These are phyloP conservation scores for Scomber scombrus DNA, from an alignment of 2,113 vertebrate species.

Conservation along the genomic window DNA sequence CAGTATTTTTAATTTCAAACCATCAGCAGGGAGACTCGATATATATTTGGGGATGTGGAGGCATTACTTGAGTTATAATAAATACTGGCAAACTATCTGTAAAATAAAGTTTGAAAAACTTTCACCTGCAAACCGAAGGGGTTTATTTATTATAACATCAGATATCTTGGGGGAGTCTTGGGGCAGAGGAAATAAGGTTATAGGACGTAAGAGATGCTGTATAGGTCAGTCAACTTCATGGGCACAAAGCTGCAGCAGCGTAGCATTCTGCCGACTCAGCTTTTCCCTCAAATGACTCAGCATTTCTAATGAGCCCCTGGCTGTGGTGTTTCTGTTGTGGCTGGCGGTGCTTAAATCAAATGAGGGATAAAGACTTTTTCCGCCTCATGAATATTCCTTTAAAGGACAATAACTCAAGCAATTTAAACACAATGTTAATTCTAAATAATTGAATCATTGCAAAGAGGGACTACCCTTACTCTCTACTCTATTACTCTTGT, in stretches of 20 bases:
- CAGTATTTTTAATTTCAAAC: not conserved
- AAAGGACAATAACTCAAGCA: conserved; percentile 57
- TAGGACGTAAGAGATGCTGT: not conserved
- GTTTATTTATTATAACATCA: not conserved
- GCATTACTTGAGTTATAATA: not conserved
- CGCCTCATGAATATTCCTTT: conserved; percentile 65
- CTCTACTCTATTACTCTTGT: too few relatives aligned
- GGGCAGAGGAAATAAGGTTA: not conserved
- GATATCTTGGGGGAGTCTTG: not conserved
- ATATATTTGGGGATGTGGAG: not conserved
- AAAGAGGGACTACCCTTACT: not conserved
- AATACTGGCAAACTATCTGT: not conserved
- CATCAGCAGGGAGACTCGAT: not conserved
- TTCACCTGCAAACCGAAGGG: not conserved
- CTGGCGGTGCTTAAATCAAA: conserved; percentile 68
- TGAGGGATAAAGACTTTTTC: conserved; percentile 65
- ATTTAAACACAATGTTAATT: conserved; percentile 51
- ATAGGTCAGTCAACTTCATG: conserved; percentile 22
- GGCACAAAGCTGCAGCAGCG: conserved; percentile 32
- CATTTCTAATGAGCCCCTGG: conserved; percentile 58
- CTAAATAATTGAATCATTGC: conserved; percentile 35
- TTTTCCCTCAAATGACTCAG: conserved; percentile 55
- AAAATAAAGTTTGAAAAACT: conserved; percentile 22
- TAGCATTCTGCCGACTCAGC: conserved; percentile 55
- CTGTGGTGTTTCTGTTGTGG: conserved; percentile 49